These are phyloP conservation scores for Drosophila grimshawi DNA, from an alignment of 1,140 invertebrate genomes.

Conservation along the genomic window DNA sequence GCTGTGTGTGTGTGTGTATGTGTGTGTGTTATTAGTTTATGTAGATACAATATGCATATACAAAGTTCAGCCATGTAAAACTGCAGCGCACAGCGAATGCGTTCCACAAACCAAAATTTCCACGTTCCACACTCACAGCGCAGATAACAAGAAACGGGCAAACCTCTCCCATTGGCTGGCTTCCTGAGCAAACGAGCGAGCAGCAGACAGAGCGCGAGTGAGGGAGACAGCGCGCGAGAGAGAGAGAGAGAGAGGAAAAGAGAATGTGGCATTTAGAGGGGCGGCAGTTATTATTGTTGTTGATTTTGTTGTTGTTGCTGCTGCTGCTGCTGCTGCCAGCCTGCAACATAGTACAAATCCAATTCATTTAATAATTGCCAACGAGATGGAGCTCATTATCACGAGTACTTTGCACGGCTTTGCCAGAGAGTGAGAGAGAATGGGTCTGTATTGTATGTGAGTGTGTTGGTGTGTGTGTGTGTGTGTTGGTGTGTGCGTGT, in stretches of 20 bases:
- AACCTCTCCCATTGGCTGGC: constrained; percentile 62
- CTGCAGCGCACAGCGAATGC: constrained; percentile 38
- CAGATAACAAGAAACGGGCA: constrained; percentile 49
- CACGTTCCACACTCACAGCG: constrained; percentile 66
- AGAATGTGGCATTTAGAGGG: constrained; percentile 20
- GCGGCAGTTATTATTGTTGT: constrained; percentile 27
- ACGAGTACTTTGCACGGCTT: constrained; percentile 82
- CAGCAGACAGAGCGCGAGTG: constrained; percentile 1
- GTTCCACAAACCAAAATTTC: constrained; percentile 54
- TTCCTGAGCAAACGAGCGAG: background rate
- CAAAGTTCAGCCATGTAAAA: background rate
- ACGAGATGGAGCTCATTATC: constrained; percentile 84
- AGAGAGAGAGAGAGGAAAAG: background rate
- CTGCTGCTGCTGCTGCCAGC: constrained; percentile 29
- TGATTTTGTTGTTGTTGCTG: constrained; percentile 20
- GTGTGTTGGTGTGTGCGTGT: no score
- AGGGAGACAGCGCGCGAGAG: background rate
- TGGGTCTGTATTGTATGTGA: background rate
- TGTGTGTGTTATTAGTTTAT: background rate
- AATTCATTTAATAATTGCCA: constrained; percentile 84
- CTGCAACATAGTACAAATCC: constrained; percentile 71
- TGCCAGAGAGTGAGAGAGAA: constrained; percentile 39
- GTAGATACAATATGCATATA: background rate
- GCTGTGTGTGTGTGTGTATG: background rate
- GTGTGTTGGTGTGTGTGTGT: background rate